Base-by-base conservation (phyloP, 2,888 invertebrate genomes). In the Euclidia mi region DNA sequence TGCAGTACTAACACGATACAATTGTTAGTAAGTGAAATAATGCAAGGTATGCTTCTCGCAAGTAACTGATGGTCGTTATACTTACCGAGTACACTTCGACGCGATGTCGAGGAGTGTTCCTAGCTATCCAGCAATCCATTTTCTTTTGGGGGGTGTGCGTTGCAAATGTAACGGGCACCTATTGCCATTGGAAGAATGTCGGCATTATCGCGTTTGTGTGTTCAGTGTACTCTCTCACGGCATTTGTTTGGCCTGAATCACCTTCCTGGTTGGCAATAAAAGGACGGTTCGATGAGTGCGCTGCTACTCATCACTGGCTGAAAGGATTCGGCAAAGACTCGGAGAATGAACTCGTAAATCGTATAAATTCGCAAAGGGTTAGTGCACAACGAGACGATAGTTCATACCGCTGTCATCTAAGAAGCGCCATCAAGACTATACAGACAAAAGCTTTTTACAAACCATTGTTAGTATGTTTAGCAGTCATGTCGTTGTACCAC, bases 181-280 rank as follows among this genome's bases (percentile, higher is more conserved):
- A 76, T 52, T 49, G 59, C 35, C 52, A 74, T 20, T 72, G 67
- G 70, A 77, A 68, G 45, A 71, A 71, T 18, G 78, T 79, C 28
- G 66, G 70, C 4, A 41, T 76, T 46, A 72, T 75, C 9, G 57
- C 51, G 32, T 62, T 76, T 15, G 35, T 76, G 10, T 69, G 45
- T n/a, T 61, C 65, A 0, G 9, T 48, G 3, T 74, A 72, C 44
- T 44, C 68, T 12, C 51, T 76, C 2, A 57, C 58, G 9, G 61
- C 76, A 7, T 20, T 67, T 37, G 18, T 58, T 46, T 65, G 69
- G 71, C 68, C 74, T 2, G 65, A 74, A 43, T 79, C 70, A 37
- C 79, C 71, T 4, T 71, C 68, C 25, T 83, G 76, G 82, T 55
- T 78, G 15, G 81, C 77, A 2, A 71, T 74, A 46, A 79, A 76